Percentiles rank a stretch among this genome's conserved stretches.
Evolutionary conservation across 2,888 invertebrate genomes (phyloP).

Genomic region (Mongoloraphidia duomilia): DNA sequence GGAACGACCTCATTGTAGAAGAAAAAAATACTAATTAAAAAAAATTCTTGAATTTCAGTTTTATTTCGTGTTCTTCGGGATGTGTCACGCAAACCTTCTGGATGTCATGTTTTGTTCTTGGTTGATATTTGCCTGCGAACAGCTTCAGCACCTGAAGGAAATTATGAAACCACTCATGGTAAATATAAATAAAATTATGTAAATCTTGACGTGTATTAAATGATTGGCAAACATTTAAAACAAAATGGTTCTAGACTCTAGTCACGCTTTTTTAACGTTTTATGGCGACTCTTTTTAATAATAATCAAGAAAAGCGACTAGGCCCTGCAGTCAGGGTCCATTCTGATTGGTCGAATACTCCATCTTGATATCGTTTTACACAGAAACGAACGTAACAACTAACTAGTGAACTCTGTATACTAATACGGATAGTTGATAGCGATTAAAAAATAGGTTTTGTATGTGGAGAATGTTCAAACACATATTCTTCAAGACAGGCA

Average conservation of each 20-base stretch:
- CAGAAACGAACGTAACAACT: neutral
- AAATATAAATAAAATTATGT: slow-evolving; percentile 4
- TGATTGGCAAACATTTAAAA: neutral
- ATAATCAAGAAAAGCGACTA: too few relatives aligned
- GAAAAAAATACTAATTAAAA: too few relatives aligned
- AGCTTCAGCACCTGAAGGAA: slow-evolving; percentile 69
- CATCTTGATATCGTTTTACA: too few relatives aligned
- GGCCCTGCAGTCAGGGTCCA: too few relatives aligned
- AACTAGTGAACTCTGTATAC: neutral
- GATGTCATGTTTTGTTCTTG: slow-evolving; percentile 75
- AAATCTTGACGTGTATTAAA: neutral
- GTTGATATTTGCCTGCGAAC: slow-evolving; percentile 75
- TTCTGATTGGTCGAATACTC: too few relatives aligned
- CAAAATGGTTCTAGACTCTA: neutral
- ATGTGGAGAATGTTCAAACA: too few relatives aligned
- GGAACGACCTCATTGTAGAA: too few relatives aligned
- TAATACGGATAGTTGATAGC: too few relatives aligned
- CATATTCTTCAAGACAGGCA: too few relatives aligned
- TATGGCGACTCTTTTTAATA: neutral
- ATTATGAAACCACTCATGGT: slow-evolving; percentile 75
- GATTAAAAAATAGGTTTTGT: too few relatives aligned
- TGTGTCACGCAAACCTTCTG: slow-evolving; percentile 34
- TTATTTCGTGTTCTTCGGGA: slow-evolving; percentile 29
- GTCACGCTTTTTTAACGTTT: neutral
- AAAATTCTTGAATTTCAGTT: slow-evolving; percentile 19